Base-by-base conservation (phyloP, 1,140 invertebrate species). In the Papilio dardanus region DNA sequence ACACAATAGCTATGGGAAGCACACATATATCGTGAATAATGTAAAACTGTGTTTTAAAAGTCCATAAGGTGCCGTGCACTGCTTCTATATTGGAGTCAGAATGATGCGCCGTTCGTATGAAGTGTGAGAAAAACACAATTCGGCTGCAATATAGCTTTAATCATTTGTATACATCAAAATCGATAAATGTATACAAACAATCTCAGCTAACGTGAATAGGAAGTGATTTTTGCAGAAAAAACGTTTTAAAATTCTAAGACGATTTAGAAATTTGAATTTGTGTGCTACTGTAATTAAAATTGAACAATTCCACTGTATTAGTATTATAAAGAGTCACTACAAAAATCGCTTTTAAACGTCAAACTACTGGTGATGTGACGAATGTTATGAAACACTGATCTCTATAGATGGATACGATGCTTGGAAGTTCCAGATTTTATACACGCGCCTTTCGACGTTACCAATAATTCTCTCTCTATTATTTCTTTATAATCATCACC, bases 41-140 rank as follows among this genome's bases (percentile, higher is more conserved):
- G 68, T 78, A 76, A 76, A 73, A 81, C 77, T 75, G 68, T 75
- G 71, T 76, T 62, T 73, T 76, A 71, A 77, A 77, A 80, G 84
- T 83, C 82, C 79, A 74, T 79, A 50, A 68, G 31, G 77, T 80
- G 82, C 82, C 82, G 82, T 79, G 82, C 82, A 82, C 82, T 71
- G 69, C 71, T 73, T 77, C 75, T 76, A 74, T 76, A 74, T 82
- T 12, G 50, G 33, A 79, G 74, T 77, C 75, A 79, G 71, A 74
- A 73, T 74, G 75, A 76, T 81, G 62, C 77, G 69, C 77, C 42
- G 31, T 35, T 21, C 16, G 33, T 16, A 5, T 69, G 31, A 37
- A 19, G 16, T 19, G 65, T 67, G 54, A 73, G 74, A 78, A n/a
- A 74, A 76, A 68, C 33, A 69, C 35, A 37, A 68, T 40, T 21